A percentile compares a stretch with the other conserved stretches of the same genome.
phyloP scores from a whole-genome alignment of 1,140 invertebrate genomes.

The Pectinophora gossypiella region DNA sequence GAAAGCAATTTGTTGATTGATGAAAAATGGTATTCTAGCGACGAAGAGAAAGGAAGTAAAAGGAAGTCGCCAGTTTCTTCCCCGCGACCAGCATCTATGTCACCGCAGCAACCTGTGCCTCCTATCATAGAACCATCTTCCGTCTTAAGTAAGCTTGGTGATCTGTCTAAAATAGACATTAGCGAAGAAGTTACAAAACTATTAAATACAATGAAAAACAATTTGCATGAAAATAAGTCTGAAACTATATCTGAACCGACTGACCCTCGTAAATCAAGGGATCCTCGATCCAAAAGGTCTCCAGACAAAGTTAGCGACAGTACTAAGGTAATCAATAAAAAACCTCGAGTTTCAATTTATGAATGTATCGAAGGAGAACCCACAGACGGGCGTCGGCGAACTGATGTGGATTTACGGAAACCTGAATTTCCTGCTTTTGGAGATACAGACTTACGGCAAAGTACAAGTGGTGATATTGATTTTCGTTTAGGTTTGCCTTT shows the following conservation, averaged over 20 bases:
- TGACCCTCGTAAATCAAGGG: constrained; percentile 36
- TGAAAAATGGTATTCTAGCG: constrained; percentile 87
- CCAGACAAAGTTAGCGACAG: constrained; percentile 39
- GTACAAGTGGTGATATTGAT: constrained; percentile 80
- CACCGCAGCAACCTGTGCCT: constrained; percentile 48
- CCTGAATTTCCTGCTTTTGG: constrained; percentile 68
- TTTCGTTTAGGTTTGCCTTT: constrained; percentile 84
- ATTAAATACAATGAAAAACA: constrained; percentile 79
- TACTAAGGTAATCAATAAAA: constrained; percentile 38
- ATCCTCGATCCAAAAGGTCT: constrained; percentile 52
- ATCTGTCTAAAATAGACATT: constrained; percentile 84
- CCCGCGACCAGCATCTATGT: constrained; percentile 39
- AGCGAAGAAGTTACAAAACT: constrained; percentile 83
- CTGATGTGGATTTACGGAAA: constrained; percentile 78
- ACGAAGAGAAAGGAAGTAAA: constrained; percentile 77
- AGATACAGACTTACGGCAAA: constrained; percentile 75
- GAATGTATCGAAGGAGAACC: constrained; percentile 70
- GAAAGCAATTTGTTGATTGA: constrained; percentile 76
- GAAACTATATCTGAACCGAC: constrained; percentile 27
- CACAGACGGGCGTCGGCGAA: constrained; percentile 61
- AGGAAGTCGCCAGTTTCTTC: constrained; percentile 54
- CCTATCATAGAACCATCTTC: constrained; percentile 64
- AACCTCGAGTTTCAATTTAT: constrained; percentile 65
- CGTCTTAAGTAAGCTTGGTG: constrained; percentile 81
- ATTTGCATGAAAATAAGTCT: constrained; percentile 53